These are phyloP conservation scores for Orthosia incerta DNA, from an alignment of 2,888 invertebrate species.

Conservation along the genomic window DNA sequence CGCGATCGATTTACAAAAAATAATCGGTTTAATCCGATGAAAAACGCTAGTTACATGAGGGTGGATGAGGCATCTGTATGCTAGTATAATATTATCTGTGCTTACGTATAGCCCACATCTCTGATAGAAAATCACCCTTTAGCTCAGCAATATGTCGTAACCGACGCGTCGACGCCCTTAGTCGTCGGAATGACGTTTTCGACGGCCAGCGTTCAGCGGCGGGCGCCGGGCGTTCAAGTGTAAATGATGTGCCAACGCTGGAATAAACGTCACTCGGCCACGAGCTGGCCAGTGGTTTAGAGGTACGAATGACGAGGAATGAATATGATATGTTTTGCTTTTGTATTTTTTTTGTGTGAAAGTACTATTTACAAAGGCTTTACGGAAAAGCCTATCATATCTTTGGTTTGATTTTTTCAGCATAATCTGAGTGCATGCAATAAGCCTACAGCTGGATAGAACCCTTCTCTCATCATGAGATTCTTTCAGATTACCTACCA, in stretches of 20 bases:
- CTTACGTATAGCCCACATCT: too few species aligned
- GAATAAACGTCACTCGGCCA: constrained; percentile 66
- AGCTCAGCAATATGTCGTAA: constrained; percentile 66
- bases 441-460: too few species aligned
- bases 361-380: too few species aligned
- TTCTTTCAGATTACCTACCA: too few species aligned
- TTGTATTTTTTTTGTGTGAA: background rate
- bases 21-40: too few species aligned
- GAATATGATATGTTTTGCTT: background rate
- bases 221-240: constrained; percentile 69
- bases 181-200: constrained; percentile 67
- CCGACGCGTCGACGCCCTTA: constrained; percentile 57
- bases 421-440: background rate
- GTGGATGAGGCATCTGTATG: too few species aligned
- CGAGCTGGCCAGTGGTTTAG: constrained; percentile 52
- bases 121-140: background rate
- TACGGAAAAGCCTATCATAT: too few species aligned
- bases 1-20: too few species aligned
- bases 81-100: too few species aligned
- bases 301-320: constrained; percentile 48
- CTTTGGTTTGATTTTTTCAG: background rate
- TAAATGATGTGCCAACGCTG: constrained; percentile 73
- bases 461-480: too few species aligned
- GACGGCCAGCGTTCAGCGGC: constrained; percentile 56
- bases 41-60: too few species aligned